Evolutionary conservation across 64 coral and sea anemone genomes (phyloP).

Genomic region (Pocillopora verrucosa): DNA sequence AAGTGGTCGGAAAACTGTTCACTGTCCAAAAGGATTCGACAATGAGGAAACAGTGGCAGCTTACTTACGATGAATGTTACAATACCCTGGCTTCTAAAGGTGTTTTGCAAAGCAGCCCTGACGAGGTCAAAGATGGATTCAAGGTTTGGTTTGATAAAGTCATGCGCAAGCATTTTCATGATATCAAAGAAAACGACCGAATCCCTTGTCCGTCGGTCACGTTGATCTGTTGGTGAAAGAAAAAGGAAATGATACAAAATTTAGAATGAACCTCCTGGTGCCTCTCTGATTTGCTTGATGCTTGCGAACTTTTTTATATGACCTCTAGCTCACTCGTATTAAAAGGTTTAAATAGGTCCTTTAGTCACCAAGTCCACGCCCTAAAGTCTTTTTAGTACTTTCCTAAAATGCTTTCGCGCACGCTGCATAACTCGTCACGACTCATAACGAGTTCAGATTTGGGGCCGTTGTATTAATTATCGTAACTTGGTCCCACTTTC

Average conservation of each 20-base stretch:
- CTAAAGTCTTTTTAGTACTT: too few species aligned
- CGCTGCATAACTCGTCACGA: too few species aligned
- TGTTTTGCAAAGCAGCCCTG: not conserved
- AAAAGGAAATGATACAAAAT: not conserved
- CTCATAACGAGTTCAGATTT: too few species aligned
- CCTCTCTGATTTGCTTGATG: too few species aligned
- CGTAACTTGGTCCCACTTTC: too few species aligned
- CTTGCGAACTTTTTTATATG: too few species aligned
- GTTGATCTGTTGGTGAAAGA: not conserved
- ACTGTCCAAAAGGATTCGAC: not conserved
- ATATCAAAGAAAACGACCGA: not conserved
- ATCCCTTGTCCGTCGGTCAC: not conserved
- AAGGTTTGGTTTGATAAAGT: not conserved
- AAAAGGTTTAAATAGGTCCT: too few species aligned
- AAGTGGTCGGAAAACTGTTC: not conserved
- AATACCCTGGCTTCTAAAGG: not conserved
- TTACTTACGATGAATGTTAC: not conserved
- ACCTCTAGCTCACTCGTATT: too few species aligned
- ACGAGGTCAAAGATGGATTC: not conserved
- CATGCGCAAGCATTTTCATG: not conserved
- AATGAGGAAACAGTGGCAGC: not conserved
- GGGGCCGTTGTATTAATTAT: too few species aligned
- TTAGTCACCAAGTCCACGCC: too few species aligned
- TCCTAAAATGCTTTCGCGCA: too few species aligned
- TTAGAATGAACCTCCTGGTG: not conserved